Base-by-base conservation (phyloP, 1,140 invertebrate species). In the Harlomillsia oculata region DNA sequence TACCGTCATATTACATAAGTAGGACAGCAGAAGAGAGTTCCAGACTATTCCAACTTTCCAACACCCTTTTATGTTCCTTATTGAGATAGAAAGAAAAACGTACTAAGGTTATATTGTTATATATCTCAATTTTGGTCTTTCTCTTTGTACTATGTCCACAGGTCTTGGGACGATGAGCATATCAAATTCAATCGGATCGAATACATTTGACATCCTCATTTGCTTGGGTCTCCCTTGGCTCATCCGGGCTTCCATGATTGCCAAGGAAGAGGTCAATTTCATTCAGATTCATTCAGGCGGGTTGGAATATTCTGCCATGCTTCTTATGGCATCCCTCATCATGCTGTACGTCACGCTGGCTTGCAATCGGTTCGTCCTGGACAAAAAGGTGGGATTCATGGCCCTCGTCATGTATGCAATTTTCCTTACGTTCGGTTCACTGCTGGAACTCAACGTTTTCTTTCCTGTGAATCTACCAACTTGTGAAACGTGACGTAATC, bases 141-240 rank as follows among this genome's bases (percentile, higher is more conserved):
- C 23, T 41, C 2, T 2, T 41, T 9, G 54, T 89, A 0, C 83
- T 91, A 79, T 90, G 87, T 66, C 51, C 23, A 26, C 58, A 89
- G 87, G 85, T 62, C 80, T 87, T 66, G 85, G 81, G 16, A 80
- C 83, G 26, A 89, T 91, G 77, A 87, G 85, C 0, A 83, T 92
- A 39, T 87, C 85, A 6, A 90, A 90, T 64, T 82, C 85, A 0
- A 68, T 91, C 5, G 87, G 87, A 0, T 85, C 85, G 0, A 91
- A 90, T 64, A 87, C 86, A 0, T 73, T 92, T 65, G 87, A 89
- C 53, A 88, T 90, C 49, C 68, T 90, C 1, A 74, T 90, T n/a
- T 89, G 86, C n/a, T 71, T 91, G 11, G 60, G 60, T 2, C 65
- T 89, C 13, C 87, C 87, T 0, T 92, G 87, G 88, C 77, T 86